These are phyloP conservation scores for Rhegmatorhina hoffmannsi DNA, from an alignment of 2,113 vertebrate species.

Conservation along the genomic window DNA sequence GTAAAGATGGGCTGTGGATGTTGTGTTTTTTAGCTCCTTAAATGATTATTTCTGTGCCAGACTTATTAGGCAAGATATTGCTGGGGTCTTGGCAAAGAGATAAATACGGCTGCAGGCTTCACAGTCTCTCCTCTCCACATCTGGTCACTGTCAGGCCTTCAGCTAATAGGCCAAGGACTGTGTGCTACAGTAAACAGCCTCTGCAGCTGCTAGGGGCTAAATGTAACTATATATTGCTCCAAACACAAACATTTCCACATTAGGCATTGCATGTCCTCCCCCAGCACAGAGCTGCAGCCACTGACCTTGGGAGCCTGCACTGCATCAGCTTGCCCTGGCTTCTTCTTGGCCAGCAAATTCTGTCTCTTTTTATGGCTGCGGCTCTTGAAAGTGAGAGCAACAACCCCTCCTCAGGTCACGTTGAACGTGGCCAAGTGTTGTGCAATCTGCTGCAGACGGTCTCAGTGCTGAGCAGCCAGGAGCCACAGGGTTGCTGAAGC, in stretches of 20 bases:
- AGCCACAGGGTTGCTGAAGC: neutral
- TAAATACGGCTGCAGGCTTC: neutral
- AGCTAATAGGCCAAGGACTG: conserved; percentile 30
- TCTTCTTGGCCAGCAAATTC: conserved; percentile 16
- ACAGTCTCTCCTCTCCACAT: neutral
- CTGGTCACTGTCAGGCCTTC: conserved; percentile 71
- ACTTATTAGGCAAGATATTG: conserved; percentile 74
- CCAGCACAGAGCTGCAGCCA: neutral
- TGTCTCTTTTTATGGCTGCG: conserved; percentile 3
- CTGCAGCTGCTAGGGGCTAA: conserved; percentile 37
- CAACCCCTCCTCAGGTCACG: neutral
- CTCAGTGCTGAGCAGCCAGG: neutral
- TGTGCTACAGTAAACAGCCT: conserved; percentile 47
- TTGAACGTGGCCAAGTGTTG: neutral
- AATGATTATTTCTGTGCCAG: conserved; percentile 67
- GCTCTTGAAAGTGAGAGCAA: conserved; percentile 11
- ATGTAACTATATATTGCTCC: conserved; percentile 45
- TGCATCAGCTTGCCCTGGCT: conserved; percentile 14
- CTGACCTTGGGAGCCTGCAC: conserved; percentile 33
- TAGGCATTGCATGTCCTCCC: conserved; percentile 52
- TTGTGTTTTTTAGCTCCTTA: conserved; percentile 52
- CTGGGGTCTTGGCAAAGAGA: conserved; percentile 62
- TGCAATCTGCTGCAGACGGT: neutral
- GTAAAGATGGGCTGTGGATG: conserved; percentile 56
- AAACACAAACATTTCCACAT: conserved; percentile 75